phyloP scores from a whole-genome alignment of 2,113 vertebrate species.

The Chrysemys picta region DNA sequence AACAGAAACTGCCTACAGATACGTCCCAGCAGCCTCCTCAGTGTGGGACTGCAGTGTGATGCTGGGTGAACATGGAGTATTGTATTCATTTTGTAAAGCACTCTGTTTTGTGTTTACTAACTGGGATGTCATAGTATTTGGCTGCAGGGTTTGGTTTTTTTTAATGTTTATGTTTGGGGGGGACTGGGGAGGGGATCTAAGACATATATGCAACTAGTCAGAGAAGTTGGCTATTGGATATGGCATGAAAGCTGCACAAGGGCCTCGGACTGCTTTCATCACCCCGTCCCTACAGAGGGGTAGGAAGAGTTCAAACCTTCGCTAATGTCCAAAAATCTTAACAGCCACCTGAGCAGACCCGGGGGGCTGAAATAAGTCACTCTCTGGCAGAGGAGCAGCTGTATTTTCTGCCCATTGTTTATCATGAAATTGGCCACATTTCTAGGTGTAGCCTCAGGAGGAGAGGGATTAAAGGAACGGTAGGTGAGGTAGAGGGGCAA shows the following conservation, averaged over 20 bases:
- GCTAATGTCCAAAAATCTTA: slow-evolving; percentile 57
- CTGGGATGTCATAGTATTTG: slow-evolving; percentile 86
- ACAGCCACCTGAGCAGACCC: slow-evolving; percentile 65
- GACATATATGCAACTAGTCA: slow-evolving; percentile 75
- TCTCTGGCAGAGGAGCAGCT: slow-evolving; percentile 68
- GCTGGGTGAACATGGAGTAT: slow-evolving; percentile 83
- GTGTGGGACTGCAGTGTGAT: slow-evolving; percentile 82
- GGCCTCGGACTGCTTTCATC: slow-evolving; percentile 59
- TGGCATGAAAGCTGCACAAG: slow-evolving; percentile 66
- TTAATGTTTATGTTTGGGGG: slow-evolving; percentile 60
- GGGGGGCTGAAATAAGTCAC: slow-evolving; percentile 65
- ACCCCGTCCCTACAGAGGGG: slow-evolving; percentile 49
- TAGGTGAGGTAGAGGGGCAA: slow-evolving; percentile 50
- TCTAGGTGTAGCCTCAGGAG: slow-evolving; percentile 62
- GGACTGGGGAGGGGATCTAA: slow-evolving; percentile 56
- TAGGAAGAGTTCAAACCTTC: slow-evolving; percentile 68
- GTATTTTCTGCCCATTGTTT: slow-evolving; percentile 71
- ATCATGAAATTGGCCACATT: slow-evolving; percentile 67
- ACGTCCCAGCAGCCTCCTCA: slow-evolving; percentile 83
- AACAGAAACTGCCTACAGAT: slow-evolving; percentile 87
- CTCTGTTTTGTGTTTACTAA: slow-evolving; percentile 85
- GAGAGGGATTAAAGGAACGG: slow-evolving; percentile 47
- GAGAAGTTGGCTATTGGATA: slow-evolving; percentile 68
- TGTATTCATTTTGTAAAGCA: slow-evolving; percentile 83
- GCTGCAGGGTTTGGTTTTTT: slow-evolving; percentile 75